Evolutionary conservation across 92 coral and sea anemone genomes (phyloP), one percentile per base, ranked within the genome.

Genomic region (Parazoanthus darwini): DNA sequence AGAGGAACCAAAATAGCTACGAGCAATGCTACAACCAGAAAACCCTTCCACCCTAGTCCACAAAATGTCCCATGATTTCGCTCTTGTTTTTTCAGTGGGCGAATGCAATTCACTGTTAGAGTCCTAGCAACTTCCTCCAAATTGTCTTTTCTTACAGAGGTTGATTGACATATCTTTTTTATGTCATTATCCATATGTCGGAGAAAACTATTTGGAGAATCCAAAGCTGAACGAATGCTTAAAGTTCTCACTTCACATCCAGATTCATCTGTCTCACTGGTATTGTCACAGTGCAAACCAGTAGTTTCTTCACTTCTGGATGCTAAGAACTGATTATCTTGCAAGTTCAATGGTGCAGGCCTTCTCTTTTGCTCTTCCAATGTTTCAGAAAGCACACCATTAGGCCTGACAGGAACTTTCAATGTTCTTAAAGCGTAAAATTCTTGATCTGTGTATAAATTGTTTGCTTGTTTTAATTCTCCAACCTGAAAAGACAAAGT

Each of bases 21-120:
- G 74, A 97, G 23, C 33, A 97, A 86, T 54, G 95, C 93, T 29
- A 88, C 65, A 15, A 88, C 91, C 0, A 94, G 75, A 75, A 93
- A 93, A 44, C 98, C 94, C 88, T 95, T 95, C 99, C 99, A 97
- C 77, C 98, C 99, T 26, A 96, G 71, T 4, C 99, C 99, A 33
- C 94, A 92, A 79, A 94, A 91, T 37, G 93, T 88, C 15, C 99
- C 99, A 59, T 94, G 91, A 73, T 93, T 94, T 79, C 92, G 92
- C 56, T 94, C 91, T 35, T 92, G 92, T 80, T 95, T 94, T 33
- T 95, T 91, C 50, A 96, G 73, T 18, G 99, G 99, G 79, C 92
- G 98, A 76, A 97, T 97, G 74, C 99, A 97, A 56, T 96, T 96
- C 48, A 96, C 93, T 3, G 99, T 95, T 82, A 97, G 79, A 46